A percentile compares a stretch with the other conserved stretches of the same genome.
Conservation (phyloP, 2,888 invertebrate species). For the Clunio marinus region DNA sequence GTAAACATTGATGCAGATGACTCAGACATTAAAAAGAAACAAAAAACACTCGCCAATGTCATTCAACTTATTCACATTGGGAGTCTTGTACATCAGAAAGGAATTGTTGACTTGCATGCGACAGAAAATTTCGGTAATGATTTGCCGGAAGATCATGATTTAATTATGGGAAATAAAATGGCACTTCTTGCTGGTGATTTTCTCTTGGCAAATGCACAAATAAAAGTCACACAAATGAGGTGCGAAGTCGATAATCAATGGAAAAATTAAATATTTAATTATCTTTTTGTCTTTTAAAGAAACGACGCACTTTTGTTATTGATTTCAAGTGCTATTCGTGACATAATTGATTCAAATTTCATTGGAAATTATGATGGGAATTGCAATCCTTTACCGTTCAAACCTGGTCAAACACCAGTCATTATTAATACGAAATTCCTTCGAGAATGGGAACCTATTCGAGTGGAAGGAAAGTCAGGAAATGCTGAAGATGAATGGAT, state of each 20-base stretch:
- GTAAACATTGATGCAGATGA: neutral
- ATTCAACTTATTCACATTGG: conserved; percentile 3
- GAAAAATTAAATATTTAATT: neutral
- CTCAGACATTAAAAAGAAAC: neutral
- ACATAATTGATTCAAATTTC: neutral
- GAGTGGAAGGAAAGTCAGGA: neutral
- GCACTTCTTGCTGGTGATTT: neutral
- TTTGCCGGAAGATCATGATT: neutral
- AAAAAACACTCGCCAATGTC: neutral
- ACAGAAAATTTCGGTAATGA: neutral
- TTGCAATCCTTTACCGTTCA: neutral
- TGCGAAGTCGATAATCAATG: neutral
- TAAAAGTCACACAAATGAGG: neutral
- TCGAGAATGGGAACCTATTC: neutral
- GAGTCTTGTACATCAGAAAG: neutral
- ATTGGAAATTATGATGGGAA: neutral
- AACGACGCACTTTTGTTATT: neutral
- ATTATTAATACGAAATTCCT: neutral
- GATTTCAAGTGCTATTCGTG: neutral
- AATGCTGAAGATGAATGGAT: conserved; percentile 11
- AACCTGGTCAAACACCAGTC: neutral
- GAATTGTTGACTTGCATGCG: neutral
- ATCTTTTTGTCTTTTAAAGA: neutral
- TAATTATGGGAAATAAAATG: neutral
- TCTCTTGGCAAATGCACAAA: neutral